Base-by-base conservation (phyloP, 1,140 invertebrate species). In the Lepidotrigona ventralis region DNA sequence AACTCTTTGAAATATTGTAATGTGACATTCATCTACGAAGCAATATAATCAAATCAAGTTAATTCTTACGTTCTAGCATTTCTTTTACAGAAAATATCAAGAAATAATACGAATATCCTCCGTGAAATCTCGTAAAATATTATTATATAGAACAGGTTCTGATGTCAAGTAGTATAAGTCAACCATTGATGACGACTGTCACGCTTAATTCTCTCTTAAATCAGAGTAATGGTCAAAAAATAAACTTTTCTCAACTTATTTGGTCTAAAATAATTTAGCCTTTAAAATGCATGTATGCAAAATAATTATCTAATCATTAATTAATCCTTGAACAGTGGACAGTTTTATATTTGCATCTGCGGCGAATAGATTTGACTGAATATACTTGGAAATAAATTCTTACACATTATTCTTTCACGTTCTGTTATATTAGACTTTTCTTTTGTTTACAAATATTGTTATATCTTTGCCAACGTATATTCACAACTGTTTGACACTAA, bases 151-250 rank as follows among this genome's bases (percentile, higher is more conserved):
- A 21, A 53, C n/a, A 29, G 12, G 21, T 23, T 0, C 14, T 21
- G 19, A 1, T 29, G n/a, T 15, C 46, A 64, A 66, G 75, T 77
- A 64, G 75, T 77, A 77, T 46, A 29, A 77, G 46, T 77, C 60
- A 33, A 64, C 2, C 75, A 66, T 29, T 66, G 11, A 17, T 66
- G 11, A 17, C 8, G 68, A 53, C n/a, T 17, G 11, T 23, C 64
- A 19, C 64, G 2, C 39, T 46, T 1, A 64, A 17, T 17, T 26
- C 8, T 17, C 17, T 66, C 26, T 19, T 21, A 12, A 21, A 3
- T 21, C 19, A 0, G 29, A 3, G 11, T 1, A 8, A 33, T 2
- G 8, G 8, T 66, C 17, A 8, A 64, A 19, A 64, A 19, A 6
- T 29, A 15, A 29, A 9, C 6, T 64, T 29, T 17, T 2, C 8